Evolutionary conservation across 2,888 invertebrate genomes (phyloP), one percentile per base, ranked within the genome.

Genomic region (Junonia oenone): DNA sequence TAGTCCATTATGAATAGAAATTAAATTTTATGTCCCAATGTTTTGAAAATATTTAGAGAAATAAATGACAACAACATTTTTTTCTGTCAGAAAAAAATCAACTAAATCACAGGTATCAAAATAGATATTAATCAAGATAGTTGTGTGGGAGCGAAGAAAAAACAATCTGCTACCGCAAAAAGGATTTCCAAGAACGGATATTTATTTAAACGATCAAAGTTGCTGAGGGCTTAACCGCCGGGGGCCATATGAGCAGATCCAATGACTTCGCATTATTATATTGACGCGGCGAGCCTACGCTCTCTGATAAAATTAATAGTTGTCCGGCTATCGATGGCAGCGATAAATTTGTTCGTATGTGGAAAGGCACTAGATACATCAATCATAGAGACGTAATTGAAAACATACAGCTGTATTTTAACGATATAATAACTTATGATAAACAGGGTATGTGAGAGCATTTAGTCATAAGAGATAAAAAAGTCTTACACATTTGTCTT

Each of bases 161-260:
- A 63, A 66, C 67, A 75, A 74, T 74, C 69, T 75, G 78, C 75
- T 74, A 75, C 75, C 72, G 75, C 71, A 71, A 72, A 69, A 69
- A 66, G 71, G 66, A 73, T 73, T 82, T 81, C 78, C 67, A 69
- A 68, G 77, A 83, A 81, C 72, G 68, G 61, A 72, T 86, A 78
- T 87, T 85, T 87, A 85, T 84, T 85, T 86, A 77, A 81, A 83
- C 75, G 73, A 78, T 81, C 78, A 76, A 76, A 81, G 46, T 46
- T 46, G 79, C 77, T 70, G 69, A 77, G 75, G 78, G 76, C 73
- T 68, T 66, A 67, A 68, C 68, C 66, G 71, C 68, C 68, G 68
- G 67, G 65, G 72, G 73, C 72, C 71, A 73, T 73, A 74, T 77
- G 72, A 73, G 63, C 52, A 72, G 79, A 75, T 81, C 73, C 69